These are phyloP conservation scores for Azemiops feae DNA, from an alignment of 2,113 vertebrate species.

Conservation along the genomic window DNA sequence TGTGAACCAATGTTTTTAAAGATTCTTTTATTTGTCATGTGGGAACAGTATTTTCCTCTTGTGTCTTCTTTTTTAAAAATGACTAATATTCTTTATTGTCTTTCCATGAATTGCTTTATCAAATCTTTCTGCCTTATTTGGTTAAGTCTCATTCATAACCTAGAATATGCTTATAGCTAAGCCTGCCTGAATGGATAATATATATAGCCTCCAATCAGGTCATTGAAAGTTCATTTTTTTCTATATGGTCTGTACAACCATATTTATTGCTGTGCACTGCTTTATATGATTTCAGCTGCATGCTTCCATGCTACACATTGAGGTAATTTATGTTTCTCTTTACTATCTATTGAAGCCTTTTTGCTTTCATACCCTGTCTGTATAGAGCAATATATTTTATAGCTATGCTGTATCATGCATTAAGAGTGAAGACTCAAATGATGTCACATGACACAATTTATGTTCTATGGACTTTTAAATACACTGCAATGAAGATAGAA, in stretches of 20 bases:
- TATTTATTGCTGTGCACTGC: constrained; percentile 5
- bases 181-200: background rate
- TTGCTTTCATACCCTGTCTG: background rate
- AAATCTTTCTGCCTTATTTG: background rate
- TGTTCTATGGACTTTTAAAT: background rate
- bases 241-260: constrained; percentile 1
- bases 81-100: background rate
- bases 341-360: constrained; percentile 10
- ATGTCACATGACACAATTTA: background rate
- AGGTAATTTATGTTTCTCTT: constrained; percentile 21
- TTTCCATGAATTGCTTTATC: constrained; percentile 14
- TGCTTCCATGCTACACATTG: background rate
- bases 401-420: background rate
- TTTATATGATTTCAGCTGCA: background rate
- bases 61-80: background rate
- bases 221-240: constrained; percentile 26
- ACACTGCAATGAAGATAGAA: background rate
- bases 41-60: constrained; percentile 17
- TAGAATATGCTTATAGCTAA: constrained; percentile 20
- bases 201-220: background rate
- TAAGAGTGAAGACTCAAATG: background rate
- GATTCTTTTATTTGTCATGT: constrained; percentile 34
- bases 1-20: constrained; percentile 16
- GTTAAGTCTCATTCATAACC: background rate
- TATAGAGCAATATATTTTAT: background rate